These are phyloP conservation scores for Habrosyne pyritoides DNA, from an alignment of 2,888 invertebrate genomes.

Conservation along the genomic window DNA sequence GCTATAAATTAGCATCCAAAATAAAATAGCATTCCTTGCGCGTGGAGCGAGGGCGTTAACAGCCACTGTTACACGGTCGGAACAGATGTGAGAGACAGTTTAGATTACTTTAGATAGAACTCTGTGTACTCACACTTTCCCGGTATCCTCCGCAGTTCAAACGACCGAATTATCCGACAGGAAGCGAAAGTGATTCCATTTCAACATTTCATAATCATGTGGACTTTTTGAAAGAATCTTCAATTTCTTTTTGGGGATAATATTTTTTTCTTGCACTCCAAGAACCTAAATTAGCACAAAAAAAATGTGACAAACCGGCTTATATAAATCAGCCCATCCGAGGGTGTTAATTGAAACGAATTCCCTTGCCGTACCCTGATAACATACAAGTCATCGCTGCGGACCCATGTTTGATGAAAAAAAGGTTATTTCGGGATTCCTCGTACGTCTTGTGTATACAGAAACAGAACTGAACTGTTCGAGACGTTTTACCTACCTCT, in stretches of 20 bases:
- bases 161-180: background rate
- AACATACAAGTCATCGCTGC: conserved; percentile 39
- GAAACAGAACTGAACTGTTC: background rate
- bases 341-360: conserved; percentile 80
- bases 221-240: background rate
- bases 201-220: background rate
- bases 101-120: conserved; percentile 9
- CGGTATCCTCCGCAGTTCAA: background rate
- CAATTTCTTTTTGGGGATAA: conserved; percentile 21
- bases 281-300: conserved; percentile 63
- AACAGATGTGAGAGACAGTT: conserved; percentile 36
- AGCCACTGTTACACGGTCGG: conserved; percentile 31
- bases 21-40: conserved; percentile 59
- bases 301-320: conserved; percentile 62
- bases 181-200: background rate
- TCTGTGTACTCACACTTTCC: background rate
- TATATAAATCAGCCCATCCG: conserved; percentile 66
- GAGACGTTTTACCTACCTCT: background rate
- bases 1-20: conserved; percentile 69
- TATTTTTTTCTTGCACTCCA: conserved; percentile 64
- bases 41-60: conserved; percentile 53
- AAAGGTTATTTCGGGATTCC: conserved; percentile 6
- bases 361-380: conserved; percentile 61
- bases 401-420: conserved; percentile 12
- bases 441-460: background rate